Conservation (phyloP, 2,888 invertebrate species). For the Melanargia galathea region DNA sequence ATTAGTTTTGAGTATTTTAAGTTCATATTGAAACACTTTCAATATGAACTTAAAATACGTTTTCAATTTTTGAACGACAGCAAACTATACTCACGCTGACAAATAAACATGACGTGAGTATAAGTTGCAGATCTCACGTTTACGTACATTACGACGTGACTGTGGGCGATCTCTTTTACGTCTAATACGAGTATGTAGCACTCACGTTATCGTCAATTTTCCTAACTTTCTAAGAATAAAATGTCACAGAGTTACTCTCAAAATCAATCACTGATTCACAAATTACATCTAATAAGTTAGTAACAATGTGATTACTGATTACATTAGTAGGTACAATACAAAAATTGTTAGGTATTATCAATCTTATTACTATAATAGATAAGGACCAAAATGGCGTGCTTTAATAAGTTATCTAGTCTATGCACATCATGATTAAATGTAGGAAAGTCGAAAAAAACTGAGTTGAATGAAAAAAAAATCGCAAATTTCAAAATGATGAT, state of each 20-base stretch:
- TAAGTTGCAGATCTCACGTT: background rate
- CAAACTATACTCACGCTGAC: background rate
- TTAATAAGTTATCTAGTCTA: background rate
- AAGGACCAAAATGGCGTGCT: slow-evolving; percentile 2
- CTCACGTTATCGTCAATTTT: background rate
- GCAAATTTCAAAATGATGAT: too few relatives aligned
- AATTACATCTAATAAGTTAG: background rate
- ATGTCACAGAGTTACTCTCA: slow-evolving; percentile 11
- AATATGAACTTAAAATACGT: too few relatives aligned
- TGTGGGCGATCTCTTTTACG: background rate
- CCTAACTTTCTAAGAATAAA: background rate
- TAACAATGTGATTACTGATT: background rate
- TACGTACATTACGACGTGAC: background rate
- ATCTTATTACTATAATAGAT: background rate
- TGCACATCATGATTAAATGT: too few relatives aligned
- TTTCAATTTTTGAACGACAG: background rate
- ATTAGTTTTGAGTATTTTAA: too few relatives aligned
- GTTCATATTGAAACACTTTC: too few relatives aligned
- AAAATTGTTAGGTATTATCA: background rate
- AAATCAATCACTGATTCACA: slow-evolving; percentile 11
- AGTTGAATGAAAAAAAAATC: too few relatives aligned
- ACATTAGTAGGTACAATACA: background rate
- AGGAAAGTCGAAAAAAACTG: too few relatives aligned
- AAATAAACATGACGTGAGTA: background rate
- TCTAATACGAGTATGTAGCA: background rate